Percentiles rank a stretch among this genome's conserved stretches.
phyloP scores from a whole-genome alignment of 2,113 vertebrate species.

The Sinocyclocheilus anophthalmus region DNA sequence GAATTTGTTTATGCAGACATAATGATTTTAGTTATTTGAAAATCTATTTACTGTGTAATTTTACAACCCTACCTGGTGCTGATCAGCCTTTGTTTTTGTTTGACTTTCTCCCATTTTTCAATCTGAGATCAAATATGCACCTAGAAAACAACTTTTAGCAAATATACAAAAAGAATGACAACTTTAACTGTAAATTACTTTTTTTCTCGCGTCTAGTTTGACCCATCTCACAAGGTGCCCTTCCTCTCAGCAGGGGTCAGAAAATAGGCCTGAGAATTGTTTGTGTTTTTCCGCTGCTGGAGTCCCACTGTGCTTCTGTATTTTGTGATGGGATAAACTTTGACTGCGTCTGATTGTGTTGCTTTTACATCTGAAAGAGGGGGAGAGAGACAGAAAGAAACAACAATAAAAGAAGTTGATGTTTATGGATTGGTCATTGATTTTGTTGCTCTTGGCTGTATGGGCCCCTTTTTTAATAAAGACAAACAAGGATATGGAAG shows the following conservation, averaged over 20 bases:
- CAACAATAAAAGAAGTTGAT: constrained; percentile 58
- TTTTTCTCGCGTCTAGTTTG: constrained; percentile 50
- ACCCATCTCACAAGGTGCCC: constrained; percentile 50
- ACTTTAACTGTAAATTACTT: constrained; percentile 49
- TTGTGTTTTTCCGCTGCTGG: constrained; percentile 42
- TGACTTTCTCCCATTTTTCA: constrained; percentile 14
- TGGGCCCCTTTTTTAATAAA: constrained; percentile 41
- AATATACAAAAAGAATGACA: constrained; percentile 44
- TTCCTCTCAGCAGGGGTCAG: constrained; percentile 44
- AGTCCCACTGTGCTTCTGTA: constrained; percentile 51
- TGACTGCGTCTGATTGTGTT: constrained; percentile 50
- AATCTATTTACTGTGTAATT: background rate
- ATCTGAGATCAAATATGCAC: constrained; percentile 30
- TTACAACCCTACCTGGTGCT: background rate
- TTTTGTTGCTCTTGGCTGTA: constrained; percentile 55
- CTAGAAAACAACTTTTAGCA: constrained; percentile 22
- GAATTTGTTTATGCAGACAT: background rate
- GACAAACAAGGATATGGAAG: constrained; percentile 19
- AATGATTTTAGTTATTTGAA: background rate
- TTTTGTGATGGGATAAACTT: constrained; percentile 53
- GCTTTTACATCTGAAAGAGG: constrained; percentile 46
- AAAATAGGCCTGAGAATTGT: constrained; percentile 56
- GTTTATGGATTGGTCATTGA: constrained; percentile 60
- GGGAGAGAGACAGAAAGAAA: constrained; percentile 44
- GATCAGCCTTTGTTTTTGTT: background rate